Percentiles rank a stretch among this genome's conserved stretches.
phyloP scores from a whole-genome alignment of 2,113 vertebrate species.

The Zosterops lateralis region DNA sequence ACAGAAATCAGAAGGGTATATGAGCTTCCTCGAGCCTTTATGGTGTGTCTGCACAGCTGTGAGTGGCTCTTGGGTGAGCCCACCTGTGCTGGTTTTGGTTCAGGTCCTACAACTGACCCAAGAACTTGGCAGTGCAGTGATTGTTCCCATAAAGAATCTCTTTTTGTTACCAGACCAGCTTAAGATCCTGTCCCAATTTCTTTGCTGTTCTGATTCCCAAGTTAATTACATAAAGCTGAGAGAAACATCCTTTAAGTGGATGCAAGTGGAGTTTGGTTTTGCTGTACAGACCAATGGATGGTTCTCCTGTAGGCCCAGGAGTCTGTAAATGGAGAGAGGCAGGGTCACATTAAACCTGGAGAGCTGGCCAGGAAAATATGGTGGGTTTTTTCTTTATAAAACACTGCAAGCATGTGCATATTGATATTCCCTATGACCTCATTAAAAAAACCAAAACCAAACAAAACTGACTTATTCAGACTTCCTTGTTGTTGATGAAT shows the following conservation, averaged over 20 bases:
- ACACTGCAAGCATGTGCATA: background rate
- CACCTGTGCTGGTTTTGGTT: background rate
- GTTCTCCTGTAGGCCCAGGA: background rate
- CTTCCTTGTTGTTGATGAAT: background rate
- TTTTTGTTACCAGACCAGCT: background rate
- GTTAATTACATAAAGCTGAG: background rate
- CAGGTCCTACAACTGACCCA: background rate
- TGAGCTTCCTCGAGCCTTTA: rapidly evolving
- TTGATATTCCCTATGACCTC: background rate
- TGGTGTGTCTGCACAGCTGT: background rate
- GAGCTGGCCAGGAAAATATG: background rate
- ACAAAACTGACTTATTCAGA: background rate
- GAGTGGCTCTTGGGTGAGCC: background rate
- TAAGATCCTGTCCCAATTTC: background rate
- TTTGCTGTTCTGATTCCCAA: background rate
- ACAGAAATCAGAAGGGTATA: background rate
- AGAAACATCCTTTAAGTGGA: background rate
- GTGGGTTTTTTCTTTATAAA: background rate
- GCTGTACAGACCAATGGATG: background rate
- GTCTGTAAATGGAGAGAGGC: background rate
- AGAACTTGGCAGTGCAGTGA: background rate
- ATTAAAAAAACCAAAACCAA: background rate
- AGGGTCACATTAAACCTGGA: background rate
- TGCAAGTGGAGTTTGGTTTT: background rate
- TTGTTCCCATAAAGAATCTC: background rate